phyloP scores from a whole-genome alignment of 2,888 invertebrate species.

The Pegoplata infirma region DNA sequence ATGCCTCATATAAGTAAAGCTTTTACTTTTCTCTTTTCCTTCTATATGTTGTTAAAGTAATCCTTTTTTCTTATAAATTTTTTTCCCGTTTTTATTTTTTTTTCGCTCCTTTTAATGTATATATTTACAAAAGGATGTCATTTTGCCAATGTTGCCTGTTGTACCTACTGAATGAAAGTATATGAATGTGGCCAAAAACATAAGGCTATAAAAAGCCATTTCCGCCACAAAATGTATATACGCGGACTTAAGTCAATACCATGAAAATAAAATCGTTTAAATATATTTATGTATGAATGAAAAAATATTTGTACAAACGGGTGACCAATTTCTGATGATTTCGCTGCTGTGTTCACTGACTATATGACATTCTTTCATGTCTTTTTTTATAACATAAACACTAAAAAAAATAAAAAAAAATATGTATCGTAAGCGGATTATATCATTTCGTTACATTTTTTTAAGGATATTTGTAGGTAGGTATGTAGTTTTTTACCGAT shows the following conservation, averaged over 20 bases:
- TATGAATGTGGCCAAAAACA: conserved; percentile 20
- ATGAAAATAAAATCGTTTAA: neutral
- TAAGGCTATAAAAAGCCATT: conserved; percentile 45
- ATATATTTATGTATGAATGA: neutral
- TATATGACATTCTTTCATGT: neutral
- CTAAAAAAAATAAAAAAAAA: neutral
- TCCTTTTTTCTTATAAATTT: neutral
- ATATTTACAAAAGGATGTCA: neutral
- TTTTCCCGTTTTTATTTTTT: neutral
- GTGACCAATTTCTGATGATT: conserved; percentile 23
- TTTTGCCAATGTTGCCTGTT: neutral
- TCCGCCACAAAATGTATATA: conserved; percentile 39
- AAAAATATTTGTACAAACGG: conserved; percentile 20
- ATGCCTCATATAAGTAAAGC: too few relatives aligned
- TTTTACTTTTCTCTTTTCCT: too few relatives aligned
- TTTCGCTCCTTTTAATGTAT: neutral
- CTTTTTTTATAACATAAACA: too few relatives aligned
- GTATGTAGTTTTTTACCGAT: neutral
- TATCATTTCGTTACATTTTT: conserved; percentile 20
- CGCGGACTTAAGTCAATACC: conserved; percentile 44
- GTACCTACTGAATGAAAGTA: neutral
- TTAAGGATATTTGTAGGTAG: neutral
- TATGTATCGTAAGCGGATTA: conserved; percentile 30
- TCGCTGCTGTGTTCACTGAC: neutral
- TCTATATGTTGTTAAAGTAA: too few relatives aligned